phyloP scores from a whole-genome alignment of 2,888 invertebrate genomes.

The Lysandra coridon region DNA sequence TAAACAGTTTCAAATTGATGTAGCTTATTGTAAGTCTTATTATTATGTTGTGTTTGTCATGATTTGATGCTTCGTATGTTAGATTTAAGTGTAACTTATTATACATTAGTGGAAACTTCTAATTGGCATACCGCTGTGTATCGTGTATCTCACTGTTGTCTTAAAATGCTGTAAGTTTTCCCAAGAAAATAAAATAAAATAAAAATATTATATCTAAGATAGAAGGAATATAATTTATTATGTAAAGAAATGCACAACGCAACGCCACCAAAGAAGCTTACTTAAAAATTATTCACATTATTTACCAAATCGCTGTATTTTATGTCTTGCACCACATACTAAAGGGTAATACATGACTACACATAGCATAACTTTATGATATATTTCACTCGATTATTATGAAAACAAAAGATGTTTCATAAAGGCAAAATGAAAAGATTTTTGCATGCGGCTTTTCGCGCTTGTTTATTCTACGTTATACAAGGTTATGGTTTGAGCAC shows the following conservation, averaged over 20 bases:
- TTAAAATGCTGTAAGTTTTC: no score
- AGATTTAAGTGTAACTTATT: no score
- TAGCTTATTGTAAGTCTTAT: no score
- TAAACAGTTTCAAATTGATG: no score
- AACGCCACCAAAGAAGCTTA: background rate
- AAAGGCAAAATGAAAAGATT: slow-evolving; percentile 27
- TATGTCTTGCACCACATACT: background rate
- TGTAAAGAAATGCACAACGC: background rate
- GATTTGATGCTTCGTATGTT: no score
- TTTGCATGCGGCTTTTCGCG: slow-evolving; percentile 18
- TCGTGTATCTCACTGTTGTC: no score
- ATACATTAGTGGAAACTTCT: no score
- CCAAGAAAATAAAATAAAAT: no score
- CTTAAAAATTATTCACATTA: background rate
- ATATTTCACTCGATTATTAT: slow-evolving; percentile 27
- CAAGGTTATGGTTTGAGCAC: slow-evolving; percentile 1
- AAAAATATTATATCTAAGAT: no score
- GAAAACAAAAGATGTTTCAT: slow-evolving; percentile 30
- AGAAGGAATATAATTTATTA: no score
- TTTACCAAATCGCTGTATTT: background rate
- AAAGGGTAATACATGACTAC: slow-evolving; percentile 6
- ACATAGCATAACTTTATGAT: slow-evolving; percentile 22
- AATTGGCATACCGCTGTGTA: no score
- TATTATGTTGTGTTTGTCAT: no score
- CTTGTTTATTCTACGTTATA: slow-evolving; percentile 11